Evolutionary conservation across 2,888 invertebrate genomes (phyloP).

Genomic region (Fragum whitleyi): DNA sequence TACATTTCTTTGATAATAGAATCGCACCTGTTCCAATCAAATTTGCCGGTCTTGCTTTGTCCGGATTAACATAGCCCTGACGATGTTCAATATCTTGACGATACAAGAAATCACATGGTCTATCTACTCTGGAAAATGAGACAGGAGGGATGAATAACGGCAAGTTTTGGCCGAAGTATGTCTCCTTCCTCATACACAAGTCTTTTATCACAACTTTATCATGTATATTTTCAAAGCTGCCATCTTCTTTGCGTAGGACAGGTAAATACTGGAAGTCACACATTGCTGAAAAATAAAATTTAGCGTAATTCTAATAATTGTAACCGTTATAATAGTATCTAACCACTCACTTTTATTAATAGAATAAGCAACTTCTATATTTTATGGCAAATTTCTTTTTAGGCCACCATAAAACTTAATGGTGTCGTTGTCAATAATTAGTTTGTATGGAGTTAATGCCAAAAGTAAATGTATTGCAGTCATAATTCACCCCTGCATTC

Average conservation of each 20-base stretch:
- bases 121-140: constrained; percentile 91
- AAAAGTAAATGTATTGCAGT: too few species aligned
- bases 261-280: constrained; percentile 97
- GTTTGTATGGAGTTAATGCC: too few species aligned
- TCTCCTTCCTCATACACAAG: constrained; percentile 69
- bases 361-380: background rate
- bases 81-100: constrained; percentile 74
- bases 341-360: too few species aligned
- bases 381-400: too few species aligned
- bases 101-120: constrained; percentile 84
- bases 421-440: too few species aligned
- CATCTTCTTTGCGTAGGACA: constrained; percentile 85
- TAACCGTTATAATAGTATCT: too few species aligned
- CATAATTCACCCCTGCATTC: too few species aligned
- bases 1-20: too few species aligned
- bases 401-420: too few species aligned
- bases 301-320: too few species aligned
- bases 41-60: constrained; percentile 67
- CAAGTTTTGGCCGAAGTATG: constrained; percentile 88
- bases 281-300: constrained; percentile 89
- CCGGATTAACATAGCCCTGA: constrained; percentile 65
- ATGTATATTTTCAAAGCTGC: constrained; percentile 70
- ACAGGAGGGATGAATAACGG: constrained; percentile 91
- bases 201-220: constrained; percentile 71
- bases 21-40: constrained; percentile 78